These are phyloP conservation scores for Phocoena phocoena DNA, from an alignment of 2,113 vertebrate species.

Conservation along the genomic window DNA sequence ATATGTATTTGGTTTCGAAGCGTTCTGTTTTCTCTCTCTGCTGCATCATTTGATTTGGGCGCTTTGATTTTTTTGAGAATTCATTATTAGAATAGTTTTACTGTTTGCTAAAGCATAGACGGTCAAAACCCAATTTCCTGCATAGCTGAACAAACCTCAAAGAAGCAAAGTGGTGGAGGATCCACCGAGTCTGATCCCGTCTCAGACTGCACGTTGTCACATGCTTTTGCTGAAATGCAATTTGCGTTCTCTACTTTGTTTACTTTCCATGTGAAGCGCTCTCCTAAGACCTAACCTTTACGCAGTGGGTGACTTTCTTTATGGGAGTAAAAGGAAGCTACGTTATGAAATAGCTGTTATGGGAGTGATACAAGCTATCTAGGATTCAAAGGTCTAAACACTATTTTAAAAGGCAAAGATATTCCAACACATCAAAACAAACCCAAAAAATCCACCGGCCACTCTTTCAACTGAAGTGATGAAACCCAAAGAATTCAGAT, in stretches of 20 bases:
- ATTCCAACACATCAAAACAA: background rate
- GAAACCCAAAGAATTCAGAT: constrained; percentile 17
- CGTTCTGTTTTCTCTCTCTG: background rate
- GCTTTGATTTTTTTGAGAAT: background rate
- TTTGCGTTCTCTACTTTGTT: constrained; percentile 29
- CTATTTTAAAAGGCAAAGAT: constrained; percentile 45
- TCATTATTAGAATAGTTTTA: background rate
- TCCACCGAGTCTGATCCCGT: background rate
- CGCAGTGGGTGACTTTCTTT: constrained; percentile 64
- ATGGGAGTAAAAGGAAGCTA: constrained; percentile 75
- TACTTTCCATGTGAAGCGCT: constrained; percentile 61
- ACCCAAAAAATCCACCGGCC: background rate
- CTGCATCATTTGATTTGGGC: background rate
- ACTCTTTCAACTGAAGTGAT: background rate
- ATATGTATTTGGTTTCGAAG: background rate
- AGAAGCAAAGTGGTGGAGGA: background rate
- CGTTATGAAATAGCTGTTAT: constrained; percentile 62
- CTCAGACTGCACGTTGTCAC: background rate
- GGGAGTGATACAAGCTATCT: constrained; percentile 44
- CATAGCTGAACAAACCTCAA: background rate
- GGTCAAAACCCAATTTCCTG: background rate
- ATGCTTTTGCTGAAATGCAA: background rate
- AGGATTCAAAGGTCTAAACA: constrained; percentile 58
- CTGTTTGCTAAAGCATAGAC: background rate
- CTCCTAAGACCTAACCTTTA: constrained; percentile 57